Evolutionary conservation across 2,888 invertebrate species (phyloP).

Genomic region (Melipona bicolor): DNA sequence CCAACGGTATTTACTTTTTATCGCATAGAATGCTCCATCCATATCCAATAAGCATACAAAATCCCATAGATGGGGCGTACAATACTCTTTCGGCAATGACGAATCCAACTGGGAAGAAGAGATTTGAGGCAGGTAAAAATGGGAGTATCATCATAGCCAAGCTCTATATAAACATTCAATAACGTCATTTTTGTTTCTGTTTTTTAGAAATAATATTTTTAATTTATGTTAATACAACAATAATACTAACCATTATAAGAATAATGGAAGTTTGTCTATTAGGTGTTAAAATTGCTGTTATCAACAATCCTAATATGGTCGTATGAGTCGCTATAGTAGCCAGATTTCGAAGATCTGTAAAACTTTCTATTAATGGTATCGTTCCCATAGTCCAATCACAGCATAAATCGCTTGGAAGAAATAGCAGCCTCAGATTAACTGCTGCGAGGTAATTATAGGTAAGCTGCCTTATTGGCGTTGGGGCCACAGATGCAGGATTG

Average conservation of each 20-base stretch:
- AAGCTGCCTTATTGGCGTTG: conserved; percentile 93
- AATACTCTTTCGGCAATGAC: conserved; percentile 98
- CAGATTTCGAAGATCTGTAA: conserved; percentile 92
- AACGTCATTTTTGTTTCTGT: background rate
- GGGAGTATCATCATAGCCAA: conserved; percentile 94
- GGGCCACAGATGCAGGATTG: conserved; percentile 97
- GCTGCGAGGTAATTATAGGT: conserved; percentile 97
- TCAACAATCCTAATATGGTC: conserved; percentile 86
- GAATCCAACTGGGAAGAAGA: conserved; percentile 99
- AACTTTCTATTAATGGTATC: conserved; percentile 92
- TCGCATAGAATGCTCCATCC: conserved; percentile 91
- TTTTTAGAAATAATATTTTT: background rate
- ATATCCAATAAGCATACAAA: conserved; percentile 95
- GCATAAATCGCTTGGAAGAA: conserved; percentile 95
- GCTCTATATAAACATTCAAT: conserved; percentile 86
- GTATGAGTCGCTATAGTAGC: conserved; percentile 90
- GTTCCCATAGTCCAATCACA: conserved; percentile 99
- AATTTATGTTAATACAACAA: background rate
- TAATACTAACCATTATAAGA: conserved; percentile 88
- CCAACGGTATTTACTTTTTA: conserved; percentile 84
- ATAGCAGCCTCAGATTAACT: conserved; percentile 94
- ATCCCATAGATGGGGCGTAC: conserved; percentile 99
- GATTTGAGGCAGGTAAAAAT: conserved; percentile 97
- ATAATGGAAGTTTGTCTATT: conserved; percentile 88
- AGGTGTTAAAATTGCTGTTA: conserved; percentile 86